Percentiles rank a stretch among this genome's conserved stretches.
Evolutionary conservation across 1,140 invertebrate species (phyloP).

Genomic region (Pogonomyrmex californicus): DNA sequence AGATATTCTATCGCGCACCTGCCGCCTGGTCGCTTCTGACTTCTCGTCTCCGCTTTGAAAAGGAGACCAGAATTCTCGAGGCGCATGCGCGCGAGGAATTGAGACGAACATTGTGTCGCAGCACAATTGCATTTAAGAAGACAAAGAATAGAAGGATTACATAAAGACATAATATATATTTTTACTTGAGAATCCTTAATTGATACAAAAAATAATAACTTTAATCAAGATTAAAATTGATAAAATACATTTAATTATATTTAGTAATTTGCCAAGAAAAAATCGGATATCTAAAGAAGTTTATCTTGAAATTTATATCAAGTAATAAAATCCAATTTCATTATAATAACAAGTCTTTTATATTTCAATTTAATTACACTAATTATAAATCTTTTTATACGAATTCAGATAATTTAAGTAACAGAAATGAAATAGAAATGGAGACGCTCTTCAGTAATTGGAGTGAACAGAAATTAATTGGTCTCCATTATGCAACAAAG

Average conservation of each 20-base stretch:
- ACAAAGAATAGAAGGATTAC: not conserved
- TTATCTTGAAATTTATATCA: not conserved
- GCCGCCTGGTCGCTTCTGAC: not conserved
- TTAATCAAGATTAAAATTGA: not conserved
- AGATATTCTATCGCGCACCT: slow-evolving; percentile 37
- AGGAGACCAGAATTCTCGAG: not conserved
- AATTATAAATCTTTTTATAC: not conserved
- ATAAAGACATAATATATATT: not conserved
- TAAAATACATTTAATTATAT: not conserved
- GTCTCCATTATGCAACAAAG: not conserved
- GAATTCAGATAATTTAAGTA: not conserved
- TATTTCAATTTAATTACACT: not conserved
- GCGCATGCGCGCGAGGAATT: not conserved
- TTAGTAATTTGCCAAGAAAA: not conserved
- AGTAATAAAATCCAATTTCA: not conserved
- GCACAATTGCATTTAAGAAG: not conserved
- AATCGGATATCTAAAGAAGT: not conserved
- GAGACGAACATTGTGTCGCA: not conserved
- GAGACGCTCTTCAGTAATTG: not conserved
- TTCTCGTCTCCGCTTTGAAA: slow-evolving; percentile 3
- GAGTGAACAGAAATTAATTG: not conserved
- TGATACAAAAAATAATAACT: not conserved
- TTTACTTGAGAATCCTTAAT: not conserved
- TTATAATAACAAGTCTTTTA: slow-evolving; percentile 24
- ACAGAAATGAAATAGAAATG: not conserved